Conservation (phyloP, 2,113 vertebrate species). For the Alouatta palliata region DNA sequence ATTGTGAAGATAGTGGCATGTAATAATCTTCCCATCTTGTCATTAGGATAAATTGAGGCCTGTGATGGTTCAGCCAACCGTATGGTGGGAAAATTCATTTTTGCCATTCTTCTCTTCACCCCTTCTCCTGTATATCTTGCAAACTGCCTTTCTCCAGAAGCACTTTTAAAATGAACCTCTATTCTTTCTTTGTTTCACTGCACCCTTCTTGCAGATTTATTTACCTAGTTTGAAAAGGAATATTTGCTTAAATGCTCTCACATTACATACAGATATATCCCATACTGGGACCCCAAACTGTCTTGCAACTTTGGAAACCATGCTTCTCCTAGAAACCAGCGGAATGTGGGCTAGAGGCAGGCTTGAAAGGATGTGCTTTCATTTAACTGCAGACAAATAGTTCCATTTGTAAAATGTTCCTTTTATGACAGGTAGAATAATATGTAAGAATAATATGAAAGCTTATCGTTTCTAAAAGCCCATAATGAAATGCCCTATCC, state of each 20-base stretch:
- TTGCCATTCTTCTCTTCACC: neutral
- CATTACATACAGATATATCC: neutral
- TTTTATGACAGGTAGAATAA: neutral
- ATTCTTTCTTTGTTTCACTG: neutral
- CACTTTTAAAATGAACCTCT: neutral
- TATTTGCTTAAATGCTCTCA: neutral
- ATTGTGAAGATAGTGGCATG: neutral
- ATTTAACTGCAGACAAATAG: neutral
- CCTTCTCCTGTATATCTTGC: neutral
- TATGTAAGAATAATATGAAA: neutral
- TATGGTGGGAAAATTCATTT: neutral
- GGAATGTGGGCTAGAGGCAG: neutral
- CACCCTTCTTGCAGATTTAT: neutral
- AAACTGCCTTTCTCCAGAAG: neutral
- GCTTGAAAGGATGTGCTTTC: neutral
- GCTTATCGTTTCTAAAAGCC: neutral
- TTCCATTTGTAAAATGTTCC: slow-evolving; percentile 25
- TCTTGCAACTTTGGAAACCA: neutral
- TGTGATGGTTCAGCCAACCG: neutral
- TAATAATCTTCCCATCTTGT: neutral
- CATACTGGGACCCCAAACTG: neutral
- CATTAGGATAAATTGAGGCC: neutral
- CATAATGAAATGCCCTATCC: neutral
- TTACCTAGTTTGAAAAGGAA: neutral
- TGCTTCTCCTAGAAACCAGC: neutral